Evolutionary conservation across 2,888 invertebrate genomes (phyloP).

Genomic region (Nomada fucata): DNA sequence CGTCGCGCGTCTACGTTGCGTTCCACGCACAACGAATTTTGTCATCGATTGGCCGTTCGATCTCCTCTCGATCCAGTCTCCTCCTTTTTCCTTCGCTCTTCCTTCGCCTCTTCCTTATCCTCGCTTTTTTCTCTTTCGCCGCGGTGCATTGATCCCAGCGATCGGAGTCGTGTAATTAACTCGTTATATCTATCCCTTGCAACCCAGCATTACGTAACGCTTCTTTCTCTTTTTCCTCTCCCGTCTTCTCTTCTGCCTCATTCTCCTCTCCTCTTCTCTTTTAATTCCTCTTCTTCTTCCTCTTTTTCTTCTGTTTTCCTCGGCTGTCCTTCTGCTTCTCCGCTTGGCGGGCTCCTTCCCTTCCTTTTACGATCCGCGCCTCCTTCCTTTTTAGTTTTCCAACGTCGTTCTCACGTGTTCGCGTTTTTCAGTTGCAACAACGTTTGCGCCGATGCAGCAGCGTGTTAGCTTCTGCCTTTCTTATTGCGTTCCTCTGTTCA

Average conservation of each 20-base stretch:
- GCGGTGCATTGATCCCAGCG: slow-evolving; percentile 75
- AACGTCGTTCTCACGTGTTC: slow-evolving; percentile 20
- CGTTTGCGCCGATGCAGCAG: slow-evolving; percentile 29
- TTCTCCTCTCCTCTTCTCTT: neutral
- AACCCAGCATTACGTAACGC: slow-evolving; percentile 67
- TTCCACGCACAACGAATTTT: slow-evolving; percentile 39
- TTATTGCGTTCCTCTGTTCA: slow-evolving; percentile 47
- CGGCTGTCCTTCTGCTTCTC: neutral
- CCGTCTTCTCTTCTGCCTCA: too few relatives aligned
- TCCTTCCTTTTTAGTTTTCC: slow-evolving; percentile 36
- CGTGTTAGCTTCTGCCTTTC: slow-evolving; percentile 29
- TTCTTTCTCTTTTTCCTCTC: slow-evolving; percentile 35
- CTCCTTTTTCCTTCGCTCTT: slow-evolving; percentile 24
- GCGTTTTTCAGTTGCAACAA: slow-evolving; percentile 18
- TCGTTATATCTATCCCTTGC: slow-evolving; percentile 75
- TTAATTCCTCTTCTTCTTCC: slow-evolving; percentile 21
- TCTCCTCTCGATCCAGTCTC: slow-evolving; percentile 52
- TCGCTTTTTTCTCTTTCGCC: slow-evolving; percentile 57
- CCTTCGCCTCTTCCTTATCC: slow-evolving; percentile 37
- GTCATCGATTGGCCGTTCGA: slow-evolving; percentile 55
- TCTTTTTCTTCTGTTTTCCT: slow-evolving; percentile 12
- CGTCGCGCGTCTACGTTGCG: too few relatives aligned
- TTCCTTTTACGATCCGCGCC: slow-evolving; percentile 25
- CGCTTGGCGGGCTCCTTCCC: neutral
- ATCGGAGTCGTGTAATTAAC: slow-evolving; percentile 75